These are phyloP conservation scores for Phasia obesa DNA, from an alignment of 2,888 invertebrate genomes.

Conservation along the genomic window DNA sequence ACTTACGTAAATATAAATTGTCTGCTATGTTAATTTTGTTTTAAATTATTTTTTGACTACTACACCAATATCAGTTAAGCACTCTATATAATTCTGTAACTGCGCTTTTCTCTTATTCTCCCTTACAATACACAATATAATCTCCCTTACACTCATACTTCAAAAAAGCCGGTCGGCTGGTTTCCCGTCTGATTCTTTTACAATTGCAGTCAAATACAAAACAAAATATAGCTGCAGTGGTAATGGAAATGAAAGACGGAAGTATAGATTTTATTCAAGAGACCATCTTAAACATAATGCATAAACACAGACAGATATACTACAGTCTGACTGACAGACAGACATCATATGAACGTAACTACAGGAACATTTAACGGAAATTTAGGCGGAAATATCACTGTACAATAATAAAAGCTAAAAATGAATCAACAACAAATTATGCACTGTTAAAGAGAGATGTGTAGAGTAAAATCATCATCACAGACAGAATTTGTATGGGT, in stretches of 20 bases:
- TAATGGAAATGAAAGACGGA: constrained; percentile 61
- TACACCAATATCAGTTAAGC: no score
- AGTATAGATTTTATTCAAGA: constrained; percentile 68
- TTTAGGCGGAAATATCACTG: constrained; percentile 63
- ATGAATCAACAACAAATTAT: constrained; percentile 7
- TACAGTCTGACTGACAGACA: neutral
- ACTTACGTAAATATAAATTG: no score
- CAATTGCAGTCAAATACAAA: constrained; percentile 8
- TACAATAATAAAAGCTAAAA: constrained; percentile 3
- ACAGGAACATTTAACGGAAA: constrained; percentile 59
- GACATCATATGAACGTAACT: constrained; percentile 21
- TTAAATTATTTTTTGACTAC: no score
- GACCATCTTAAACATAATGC: constrained; percentile 22
- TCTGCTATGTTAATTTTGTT: no score
- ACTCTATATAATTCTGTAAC: no score
- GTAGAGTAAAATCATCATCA: neutral
- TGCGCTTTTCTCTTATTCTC: no score
- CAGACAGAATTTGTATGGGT: constrained; percentile 18
- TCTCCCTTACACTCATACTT: neutral
- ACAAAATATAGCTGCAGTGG: constrained; percentile 5
- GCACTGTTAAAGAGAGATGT: neutral
- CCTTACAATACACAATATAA: neutral
- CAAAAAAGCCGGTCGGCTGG: neutral
- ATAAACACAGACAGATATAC: neutral
- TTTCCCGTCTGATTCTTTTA: constrained; percentile 4